A percentile compares a stretch with the other conserved stretches of the same genome.
Evolutionary conservation across 2,797 vertebrate species (phyloP).

Genomic region (Oceanodroma leucorhoa): DNA sequence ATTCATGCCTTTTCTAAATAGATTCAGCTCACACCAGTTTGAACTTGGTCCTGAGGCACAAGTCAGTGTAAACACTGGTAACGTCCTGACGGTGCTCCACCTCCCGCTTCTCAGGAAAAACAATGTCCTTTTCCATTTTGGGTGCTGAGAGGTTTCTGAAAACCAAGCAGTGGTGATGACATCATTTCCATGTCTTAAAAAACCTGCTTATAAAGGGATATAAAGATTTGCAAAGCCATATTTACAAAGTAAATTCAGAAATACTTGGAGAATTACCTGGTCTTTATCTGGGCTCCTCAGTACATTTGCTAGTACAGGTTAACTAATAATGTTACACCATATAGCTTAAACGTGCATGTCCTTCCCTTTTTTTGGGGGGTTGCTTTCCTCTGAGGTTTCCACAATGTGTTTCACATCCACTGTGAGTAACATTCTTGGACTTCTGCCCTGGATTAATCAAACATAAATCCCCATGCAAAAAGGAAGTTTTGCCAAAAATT

Average conservation of each 20-base stretch:
- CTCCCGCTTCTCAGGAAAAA: background rate
- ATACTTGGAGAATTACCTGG: background rate
- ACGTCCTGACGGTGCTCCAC: background rate
- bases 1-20: background rate
- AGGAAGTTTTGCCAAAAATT: constrained; percentile 17
- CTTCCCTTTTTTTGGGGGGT: background rate
- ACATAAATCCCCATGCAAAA: background rate
- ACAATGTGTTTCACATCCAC: constrained; percentile 20
- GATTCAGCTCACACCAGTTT: background rate
- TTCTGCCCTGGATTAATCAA: constrained; percentile 32
- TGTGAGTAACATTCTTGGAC: constrained; percentile 16
- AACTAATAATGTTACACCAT: background rate
- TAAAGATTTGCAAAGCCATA: background rate
- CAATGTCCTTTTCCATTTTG: background rate
- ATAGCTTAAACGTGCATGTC: background rate
- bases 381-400: background rate
- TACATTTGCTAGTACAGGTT: accelerated
- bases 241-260: background rate
- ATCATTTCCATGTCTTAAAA: background rate
- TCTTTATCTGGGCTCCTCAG: background rate
- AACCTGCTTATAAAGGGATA: background rate
- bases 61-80: background rate
- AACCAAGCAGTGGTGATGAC: background rate
- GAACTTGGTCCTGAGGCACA: background rate
- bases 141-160: background rate